phyloP scores from a whole-genome alignment of 2,888 invertebrate genomes.

The Chirona hameri region DNA sequence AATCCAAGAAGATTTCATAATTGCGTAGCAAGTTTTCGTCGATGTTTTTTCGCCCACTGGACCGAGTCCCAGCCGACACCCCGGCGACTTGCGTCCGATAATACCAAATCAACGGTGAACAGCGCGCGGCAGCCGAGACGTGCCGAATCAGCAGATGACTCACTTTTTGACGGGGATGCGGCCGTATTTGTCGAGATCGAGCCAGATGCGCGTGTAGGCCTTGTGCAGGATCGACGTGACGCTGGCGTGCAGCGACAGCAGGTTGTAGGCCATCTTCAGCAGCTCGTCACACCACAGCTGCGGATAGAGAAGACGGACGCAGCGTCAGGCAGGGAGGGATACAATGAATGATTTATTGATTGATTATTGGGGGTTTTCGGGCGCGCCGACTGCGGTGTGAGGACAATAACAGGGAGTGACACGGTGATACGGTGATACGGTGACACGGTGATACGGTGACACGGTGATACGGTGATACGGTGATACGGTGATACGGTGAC shows the following conservation, averaged over 20 bases:
- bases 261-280: slow-evolving; percentile 82
- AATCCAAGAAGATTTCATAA: no score
- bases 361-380: no score
- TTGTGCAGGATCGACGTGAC: slow-evolving; percentile 85
- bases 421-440: no score
- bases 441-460: no score
- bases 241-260: slow-evolving; percentile 83
- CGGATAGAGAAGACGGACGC: slow-evolving; percentile 11
- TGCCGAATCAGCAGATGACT: slow-evolving; percentile 48
- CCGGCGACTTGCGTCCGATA: neutral
- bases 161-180: slow-evolving; percentile 89
- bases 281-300: slow-evolving; percentile 88
- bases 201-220: slow-evolving; percentile 76
- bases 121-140: neutral
- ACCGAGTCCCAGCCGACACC: neutral
- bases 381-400: no score
- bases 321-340: no score
- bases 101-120: neutral
- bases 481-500: no score
- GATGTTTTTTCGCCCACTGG: neutral
- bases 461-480: no score
- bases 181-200: slow-evolving; percentile 76
- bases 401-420: no score
- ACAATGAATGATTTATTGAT: no score
- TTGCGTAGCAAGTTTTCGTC: neutral